Evolutionary conservation across 2,888 invertebrate genomes (phyloP).

Genomic region (Bugula neritina): DNA sequence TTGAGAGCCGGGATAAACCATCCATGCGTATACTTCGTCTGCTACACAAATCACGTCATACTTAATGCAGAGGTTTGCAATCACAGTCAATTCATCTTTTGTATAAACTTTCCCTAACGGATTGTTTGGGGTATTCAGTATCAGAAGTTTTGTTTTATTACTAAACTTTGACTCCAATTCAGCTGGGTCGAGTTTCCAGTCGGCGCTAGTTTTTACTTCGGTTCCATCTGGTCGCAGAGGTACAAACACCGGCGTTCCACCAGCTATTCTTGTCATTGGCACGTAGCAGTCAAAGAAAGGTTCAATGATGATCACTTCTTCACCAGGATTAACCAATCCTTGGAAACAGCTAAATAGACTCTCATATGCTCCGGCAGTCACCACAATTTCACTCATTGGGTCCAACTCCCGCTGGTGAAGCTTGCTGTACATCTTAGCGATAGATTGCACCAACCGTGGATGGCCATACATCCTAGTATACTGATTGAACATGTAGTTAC

Average conservation of each 20-base stretch:
- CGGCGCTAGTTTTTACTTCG: slow-evolving; percentile 62
- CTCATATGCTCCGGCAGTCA: slow-evolving; percentile 90
- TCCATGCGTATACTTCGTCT: slow-evolving; percentile 98
- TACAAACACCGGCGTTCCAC: slow-evolving; percentile 79
- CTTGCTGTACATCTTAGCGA: slow-evolving; percentile 77
- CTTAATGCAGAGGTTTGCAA: slow-evolving; percentile 83
- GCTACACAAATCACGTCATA: slow-evolving; percentile 85
- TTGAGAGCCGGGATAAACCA: slow-evolving; percentile 68
- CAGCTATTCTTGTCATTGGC: slow-evolving; percentile 82
- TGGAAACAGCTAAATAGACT: slow-evolving; percentile 79
- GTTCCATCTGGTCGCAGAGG: slow-evolving; percentile 65
- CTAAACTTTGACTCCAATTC: slow-evolving; percentile 77
- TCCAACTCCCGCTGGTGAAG: slow-evolving; percentile 71
- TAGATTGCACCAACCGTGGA: slow-evolving; percentile 74
- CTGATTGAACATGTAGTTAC: slow-evolving; percentile 75
- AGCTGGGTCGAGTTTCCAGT: slow-evolving; percentile 79
- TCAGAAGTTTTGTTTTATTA: slow-evolving; percentile 81
- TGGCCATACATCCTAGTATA: slow-evolving; percentile 93
- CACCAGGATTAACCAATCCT: slow-evolving; percentile 77
- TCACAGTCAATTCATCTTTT: slow-evolving; percentile 56
- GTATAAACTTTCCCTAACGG: slow-evolving; percentile 81
- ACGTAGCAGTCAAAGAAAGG: slow-evolving; percentile 98
- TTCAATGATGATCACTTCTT: slow-evolving; percentile 86
- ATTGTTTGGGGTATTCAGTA: slow-evolving; percentile 96
- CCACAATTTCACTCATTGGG: slow-evolving; percentile 75